A percentile compares a stretch with the other conserved stretches of the same genome.
These are phyloP conservation scores for Zaprionus taronus DNA, from an alignment of 1,140 invertebrate species.

Conservation along the genomic window DNA sequence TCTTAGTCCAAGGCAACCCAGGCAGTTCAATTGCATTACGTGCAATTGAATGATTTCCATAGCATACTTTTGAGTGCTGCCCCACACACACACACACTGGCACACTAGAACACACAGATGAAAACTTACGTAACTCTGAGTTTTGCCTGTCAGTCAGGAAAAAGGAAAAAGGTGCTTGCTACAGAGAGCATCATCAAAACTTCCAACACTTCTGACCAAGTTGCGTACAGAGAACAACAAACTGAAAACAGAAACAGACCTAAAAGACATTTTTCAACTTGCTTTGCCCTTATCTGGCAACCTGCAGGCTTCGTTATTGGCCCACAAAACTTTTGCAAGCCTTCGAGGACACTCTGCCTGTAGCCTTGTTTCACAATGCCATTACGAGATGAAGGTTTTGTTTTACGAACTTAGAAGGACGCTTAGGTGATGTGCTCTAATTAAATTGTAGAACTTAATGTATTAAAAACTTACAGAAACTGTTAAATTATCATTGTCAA, in stretches of 20 bases:
- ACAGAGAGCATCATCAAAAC: neutral
- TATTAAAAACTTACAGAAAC: neutral
- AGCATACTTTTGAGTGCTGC: conserved; percentile 61
- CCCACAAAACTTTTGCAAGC: conserved; percentile 26
- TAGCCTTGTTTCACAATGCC: neutral
- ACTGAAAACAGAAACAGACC: conserved; percentile 43
- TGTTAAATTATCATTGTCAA: neutral
- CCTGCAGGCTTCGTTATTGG: conserved; percentile 50
- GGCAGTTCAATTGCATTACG: conserved; percentile 62
- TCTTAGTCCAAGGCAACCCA: neutral
- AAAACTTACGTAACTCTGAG: conserved; percentile 55
- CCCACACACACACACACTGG: conserved; percentile 1
- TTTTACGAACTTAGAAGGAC: neutral
- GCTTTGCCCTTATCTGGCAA: conserved; percentile 59
- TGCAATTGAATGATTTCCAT: conserved; percentile 59
- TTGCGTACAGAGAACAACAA: conserved; percentile 14
- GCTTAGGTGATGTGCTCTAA: neutral
- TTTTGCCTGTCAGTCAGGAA: neutral
- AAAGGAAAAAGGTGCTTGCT: conserved; percentile 7
- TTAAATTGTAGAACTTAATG: neutral
- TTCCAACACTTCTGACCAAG: conserved; percentile 47
- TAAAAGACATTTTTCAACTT: conserved; percentile 42
- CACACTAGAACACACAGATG: neutral
- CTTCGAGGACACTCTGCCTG: conserved; percentile 5
- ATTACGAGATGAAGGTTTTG: neutral